Percentiles rank a stretch among this genome's conserved stretches.
phyloP scores from a whole-genome alignment of 1,140 invertebrate genomes.

The Mactra quadrangularis region DNA sequence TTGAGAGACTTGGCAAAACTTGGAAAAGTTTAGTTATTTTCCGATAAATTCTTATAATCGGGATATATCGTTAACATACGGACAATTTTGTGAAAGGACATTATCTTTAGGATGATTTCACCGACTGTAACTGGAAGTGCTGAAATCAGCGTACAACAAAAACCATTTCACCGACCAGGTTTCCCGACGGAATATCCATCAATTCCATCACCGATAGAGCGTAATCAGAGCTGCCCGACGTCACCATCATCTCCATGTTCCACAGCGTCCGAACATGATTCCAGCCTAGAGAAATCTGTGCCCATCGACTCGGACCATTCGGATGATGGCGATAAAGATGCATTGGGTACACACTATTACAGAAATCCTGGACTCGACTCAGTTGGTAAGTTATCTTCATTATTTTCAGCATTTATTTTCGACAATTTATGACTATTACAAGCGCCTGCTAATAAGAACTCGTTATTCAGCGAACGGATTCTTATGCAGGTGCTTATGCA shows the following conservation, averaged over 20 bases:
- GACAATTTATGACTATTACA: too few species aligned
- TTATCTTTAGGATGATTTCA: conserved; percentile 40
- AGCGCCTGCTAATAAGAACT: too few species aligned
- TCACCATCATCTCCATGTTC: conserved; percentile 53
- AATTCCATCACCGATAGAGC: conserved; percentile 51
- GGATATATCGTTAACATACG: neutral
- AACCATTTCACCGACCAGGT: conserved; percentile 50
- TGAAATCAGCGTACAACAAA: conserved; percentile 21
- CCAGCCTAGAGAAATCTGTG: conserved; percentile 36
- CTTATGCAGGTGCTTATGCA: too few species aligned
- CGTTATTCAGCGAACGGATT: too few species aligned
- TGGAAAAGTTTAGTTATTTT: neutral
- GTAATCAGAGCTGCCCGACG: conserved; percentile 52
- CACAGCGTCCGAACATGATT: conserved; percentile 40
- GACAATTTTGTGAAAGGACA: neutral
- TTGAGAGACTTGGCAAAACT: neutral
- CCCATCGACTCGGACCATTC: conserved; percentile 48
- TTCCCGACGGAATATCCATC: conserved; percentile 55
- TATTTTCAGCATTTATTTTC: too few species aligned
- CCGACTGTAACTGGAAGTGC: conserved; percentile 13
- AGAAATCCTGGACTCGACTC: conserved; percentile 15
- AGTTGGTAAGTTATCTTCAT: conserved; percentile 1
- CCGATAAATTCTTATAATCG: neutral
- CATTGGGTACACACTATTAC: conserved; percentile 27
- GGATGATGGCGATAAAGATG: conserved; percentile 33